Conservation (phyloP, 2,113 vertebrate genomes). For the Laticauda laticaudata region DNA sequence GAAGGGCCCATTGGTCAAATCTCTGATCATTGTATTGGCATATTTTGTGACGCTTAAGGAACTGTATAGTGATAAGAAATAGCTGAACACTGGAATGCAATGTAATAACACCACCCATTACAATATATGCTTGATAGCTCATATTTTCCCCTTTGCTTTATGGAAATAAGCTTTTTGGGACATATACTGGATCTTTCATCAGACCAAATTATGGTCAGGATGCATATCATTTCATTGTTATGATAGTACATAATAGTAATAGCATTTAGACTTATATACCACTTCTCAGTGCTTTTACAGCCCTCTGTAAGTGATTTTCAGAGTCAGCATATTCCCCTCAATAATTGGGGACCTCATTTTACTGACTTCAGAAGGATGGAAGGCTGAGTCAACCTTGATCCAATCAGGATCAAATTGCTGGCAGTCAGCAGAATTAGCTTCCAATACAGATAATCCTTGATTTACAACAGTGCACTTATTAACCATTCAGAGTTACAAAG, state of each 20-base stretch:
- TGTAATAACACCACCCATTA: constrained; percentile 38
- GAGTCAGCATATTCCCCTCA: not conserved
- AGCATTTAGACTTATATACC: not conserved
- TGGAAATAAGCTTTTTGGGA: constrained; percentile 8
- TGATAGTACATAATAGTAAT: not conserved
- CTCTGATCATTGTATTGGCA: constrained; percentile 55
- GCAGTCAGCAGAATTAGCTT: not conserved
- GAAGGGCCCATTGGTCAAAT: constrained; percentile 55
- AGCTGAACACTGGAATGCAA: constrained; percentile 42
- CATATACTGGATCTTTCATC: constrained; percentile 8
- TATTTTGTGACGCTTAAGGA: constrained; percentile 35
- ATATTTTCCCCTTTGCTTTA: not conserved
- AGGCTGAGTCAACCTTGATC: not conserved
- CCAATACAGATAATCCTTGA: not conserved
- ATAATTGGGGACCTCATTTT: not conserved
- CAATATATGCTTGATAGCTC: constrained; percentile 27
- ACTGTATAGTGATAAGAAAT: constrained; percentile 48
- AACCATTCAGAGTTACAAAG: no score
- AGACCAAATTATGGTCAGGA: not conserved
- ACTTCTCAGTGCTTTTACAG: not conserved
- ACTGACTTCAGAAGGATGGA: not conserved
- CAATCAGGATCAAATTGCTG: not conserved
- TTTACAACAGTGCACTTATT: no score
- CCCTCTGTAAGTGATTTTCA: not conserved
- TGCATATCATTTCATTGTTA: not conserved